Percentiles rank a stretch among this genome's conserved stretches.
Evolutionary conservation across 2,888 invertebrate species (phyloP).

Genomic region (Phalera bucephala): DNA sequence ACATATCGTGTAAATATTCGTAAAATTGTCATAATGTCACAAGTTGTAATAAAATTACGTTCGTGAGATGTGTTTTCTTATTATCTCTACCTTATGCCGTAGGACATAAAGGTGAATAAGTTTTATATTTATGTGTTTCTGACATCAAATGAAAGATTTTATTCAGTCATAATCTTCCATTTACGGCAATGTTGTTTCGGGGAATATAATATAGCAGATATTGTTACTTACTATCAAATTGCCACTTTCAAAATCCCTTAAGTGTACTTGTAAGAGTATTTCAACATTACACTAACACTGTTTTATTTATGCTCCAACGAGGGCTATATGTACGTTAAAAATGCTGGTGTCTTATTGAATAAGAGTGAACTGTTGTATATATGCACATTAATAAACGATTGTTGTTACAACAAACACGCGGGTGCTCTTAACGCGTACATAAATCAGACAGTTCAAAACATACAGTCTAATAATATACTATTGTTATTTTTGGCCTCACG

Average conservation of each 20-base stretch:
- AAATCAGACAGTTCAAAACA: conserved; percentile 24
- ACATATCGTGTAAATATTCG: conserved; percentile 81
- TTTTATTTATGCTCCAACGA: too few relatives aligned
- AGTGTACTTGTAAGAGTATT: too few relatives aligned
- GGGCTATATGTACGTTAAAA: too few relatives aligned
- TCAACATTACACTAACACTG: too few relatives aligned
- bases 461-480: conserved; percentile 14
- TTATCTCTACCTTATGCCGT: background rate
- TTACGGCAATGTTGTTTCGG: conserved; percentile 11
- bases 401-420: conserved; percentile 10
- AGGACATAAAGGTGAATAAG: background rate
- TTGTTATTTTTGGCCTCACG: conserved; percentile 20
- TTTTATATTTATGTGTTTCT: too few relatives aligned
- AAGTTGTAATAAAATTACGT: conserved; percentile 72
- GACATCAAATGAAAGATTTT: too few relatives aligned
- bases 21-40: conserved; percentile 65
- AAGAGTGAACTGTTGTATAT: too few relatives aligned
- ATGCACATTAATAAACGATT: conserved; percentile 20
- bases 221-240: background rate
- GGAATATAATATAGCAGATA: conserved; percentile 9
- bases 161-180: conserved; percentile 12
- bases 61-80: conserved; percentile 37
- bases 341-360: too few relatives aligned
- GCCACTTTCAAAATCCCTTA: background rate
- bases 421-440: conserved; percentile 14